Evolutionary conservation across 2,797 vertebrate genomes (phyloP), one percentile per base, ranked within the genome.

Genomic region (Sebastes cheni): DNA sequence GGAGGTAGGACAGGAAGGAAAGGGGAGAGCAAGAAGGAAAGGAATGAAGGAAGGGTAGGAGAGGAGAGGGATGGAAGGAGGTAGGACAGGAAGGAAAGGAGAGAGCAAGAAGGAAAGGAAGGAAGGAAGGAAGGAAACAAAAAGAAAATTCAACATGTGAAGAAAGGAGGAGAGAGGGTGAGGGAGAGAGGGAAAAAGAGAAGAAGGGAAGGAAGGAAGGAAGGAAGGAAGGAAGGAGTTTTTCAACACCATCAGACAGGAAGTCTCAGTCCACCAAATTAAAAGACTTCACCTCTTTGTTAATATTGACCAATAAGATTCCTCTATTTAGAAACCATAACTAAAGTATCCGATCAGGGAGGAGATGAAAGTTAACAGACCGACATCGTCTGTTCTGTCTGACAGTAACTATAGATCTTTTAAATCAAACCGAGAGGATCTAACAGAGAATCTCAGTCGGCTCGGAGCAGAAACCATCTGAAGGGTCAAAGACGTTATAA

Each of bases 91-190:
- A 52, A 61, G 22, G 60, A 68, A 66, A 25, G 29, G 23, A 50
- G 23, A 12, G 1, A 32, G 2, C 4, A 29, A 4, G n/a, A 18
- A 20, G 27, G 5, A 5, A 56, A 12, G 8, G 20, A 18, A 39
- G 18, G 46, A 8, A 39, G 6, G 22, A 18, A 39, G 18, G 46
- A 8, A 39, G 36, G 36, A 39, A 39, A 39, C 42, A 70, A 55
- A 50, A 71, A 71, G 64, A 23, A 20, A 2, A 4, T 14, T 39
- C 12, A 39, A 27, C 12, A 50, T 16, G 50, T 34, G 73, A 50
- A 29, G 58, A 12, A n/a, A n/a, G 14, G 6, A 61, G 16, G 23
- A 39, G 34, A 74, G 25, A 96, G 82, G 42, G 50, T 18, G 20
- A 22, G 27, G 30, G 12, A 62, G 22, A 14, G 10, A 34, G 14